Evolutionary conservation across 2,888 invertebrate genomes (phyloP).

Genomic region (Hirtodrosophila alboralis): DNA sequence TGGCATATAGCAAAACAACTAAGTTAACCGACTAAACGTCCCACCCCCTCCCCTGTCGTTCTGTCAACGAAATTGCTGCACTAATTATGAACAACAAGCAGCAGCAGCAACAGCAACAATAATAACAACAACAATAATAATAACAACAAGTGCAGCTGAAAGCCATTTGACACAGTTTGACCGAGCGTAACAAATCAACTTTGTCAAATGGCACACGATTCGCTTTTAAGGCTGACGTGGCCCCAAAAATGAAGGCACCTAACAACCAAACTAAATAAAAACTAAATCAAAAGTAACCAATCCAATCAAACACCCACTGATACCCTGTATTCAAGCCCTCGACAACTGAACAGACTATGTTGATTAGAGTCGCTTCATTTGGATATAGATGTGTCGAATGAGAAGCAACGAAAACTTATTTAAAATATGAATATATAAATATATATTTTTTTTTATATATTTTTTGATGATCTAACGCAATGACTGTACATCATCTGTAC

Average conservation of each 20-base stretch:
- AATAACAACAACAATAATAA: slow-evolving; percentile 8
- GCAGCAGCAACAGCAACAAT: slow-evolving; percentile 14
- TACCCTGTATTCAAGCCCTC: too few species aligned
- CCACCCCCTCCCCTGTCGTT: too few species aligned
- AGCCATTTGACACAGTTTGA: slow-evolving; percentile 77
- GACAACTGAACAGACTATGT: slow-evolving; percentile 7
- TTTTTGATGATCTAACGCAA: slow-evolving; percentile 38
- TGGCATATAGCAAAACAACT: slow-evolving; percentile 13
- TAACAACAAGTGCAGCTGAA: slow-evolving; percentile 63
- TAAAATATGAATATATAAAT: too few species aligned
- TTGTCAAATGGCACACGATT: slow-evolving; percentile 61
- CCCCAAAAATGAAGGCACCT: slow-evolving; percentile 30
- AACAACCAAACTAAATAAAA: slow-evolving; percentile 32
- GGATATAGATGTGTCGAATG: neutral
- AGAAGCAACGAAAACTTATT: too few species aligned
- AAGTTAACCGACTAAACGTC: neutral
- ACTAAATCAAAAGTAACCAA: too few species aligned
- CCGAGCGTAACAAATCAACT: slow-evolving; percentile 71
- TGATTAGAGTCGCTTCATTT: slow-evolving; percentile 31
- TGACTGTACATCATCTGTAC: slow-evolving; percentile 10
- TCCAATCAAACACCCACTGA: neutral
- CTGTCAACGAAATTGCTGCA: slow-evolving; percentile 28
- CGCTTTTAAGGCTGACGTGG: slow-evolving; percentile 50
- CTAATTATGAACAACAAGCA: slow-evolving; percentile 33
- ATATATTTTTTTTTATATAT: too few species aligned